Percentiles rank a stretch among this genome's conserved stretches.
phyloP scores from a whole-genome alignment of 1,140 invertebrate genomes.

The Drosophila teissieri region DNA sequence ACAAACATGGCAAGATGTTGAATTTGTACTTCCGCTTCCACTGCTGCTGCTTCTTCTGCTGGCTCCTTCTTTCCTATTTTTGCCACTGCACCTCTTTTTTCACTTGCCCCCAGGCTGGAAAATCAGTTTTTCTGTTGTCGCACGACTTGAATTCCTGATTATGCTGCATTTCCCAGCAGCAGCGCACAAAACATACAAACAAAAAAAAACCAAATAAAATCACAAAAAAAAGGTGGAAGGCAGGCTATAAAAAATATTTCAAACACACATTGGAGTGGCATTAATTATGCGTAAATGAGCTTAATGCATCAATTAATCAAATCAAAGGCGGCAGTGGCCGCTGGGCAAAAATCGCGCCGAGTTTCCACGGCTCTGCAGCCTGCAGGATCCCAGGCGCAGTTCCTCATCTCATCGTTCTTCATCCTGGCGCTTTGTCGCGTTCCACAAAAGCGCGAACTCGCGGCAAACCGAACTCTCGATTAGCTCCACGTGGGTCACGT shows the following conservation, averaged over 20 bases:
- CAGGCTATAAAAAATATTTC: conserved; percentile 20
- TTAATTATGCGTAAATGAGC: conserved; percentile 82
- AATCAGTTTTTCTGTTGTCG: conserved; percentile 74
- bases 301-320: conserved; percentile 83
- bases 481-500: conserved; percentile 18
- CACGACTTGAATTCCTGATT: conserved; percentile 80
- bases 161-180: conserved; percentile 53
- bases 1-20: conserved; percentile 67
- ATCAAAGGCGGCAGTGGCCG: conserved; percentile 65
- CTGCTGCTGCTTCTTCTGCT: conserved; percentile 59
- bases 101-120: conserved; percentile 54
- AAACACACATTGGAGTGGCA: conserved; percentile 68
- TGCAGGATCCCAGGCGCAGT: conserved; percentile 15
- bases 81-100: conserved; percentile 43
- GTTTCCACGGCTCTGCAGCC: conserved; percentile 8
- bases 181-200: conserved; percentile 27
- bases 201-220: background rate
- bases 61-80: conserved; percentile 5
- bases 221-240: no score
- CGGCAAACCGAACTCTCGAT: conserved; percentile 35
- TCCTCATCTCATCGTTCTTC: conserved; percentile 5
- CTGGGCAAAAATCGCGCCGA: conserved; percentile 17
- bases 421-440: conserved; percentile 59
- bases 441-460: conserved; percentile 74
- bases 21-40: conserved; percentile 72